These are phyloP conservation scores for Nerophis ophidion DNA, from an alignment of 2,113 vertebrate genomes.

Conservation along the genomic window DNA sequence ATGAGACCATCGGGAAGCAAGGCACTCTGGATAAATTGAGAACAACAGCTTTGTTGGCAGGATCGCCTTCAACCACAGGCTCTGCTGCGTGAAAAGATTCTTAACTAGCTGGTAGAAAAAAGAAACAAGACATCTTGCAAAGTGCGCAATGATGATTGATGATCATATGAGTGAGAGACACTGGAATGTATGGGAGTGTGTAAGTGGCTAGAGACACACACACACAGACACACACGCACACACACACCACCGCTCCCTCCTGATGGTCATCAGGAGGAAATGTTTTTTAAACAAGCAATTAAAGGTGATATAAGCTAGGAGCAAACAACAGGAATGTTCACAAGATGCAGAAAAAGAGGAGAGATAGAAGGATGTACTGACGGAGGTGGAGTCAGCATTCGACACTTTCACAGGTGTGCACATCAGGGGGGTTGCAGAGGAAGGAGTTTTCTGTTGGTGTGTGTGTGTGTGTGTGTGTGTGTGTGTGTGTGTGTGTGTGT, in stretches of 20 bases:
- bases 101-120: conserved; percentile 14
- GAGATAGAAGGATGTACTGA: conserved; percentile 20
- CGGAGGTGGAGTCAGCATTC: conserved; percentile 39
- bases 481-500: conserved; percentile 28
- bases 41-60: conserved; percentile 23
- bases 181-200: conserved; percentile 1
- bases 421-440: conserved; percentile 59
- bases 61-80: conserved; percentile 16
- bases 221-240: neutral
- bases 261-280: conserved; percentile 55
- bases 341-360: conserved; percentile 21
- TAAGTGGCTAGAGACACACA: neutral
- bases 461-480: conserved; percentile 32
- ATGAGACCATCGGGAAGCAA: conserved; percentile 17
- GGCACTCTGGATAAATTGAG: conserved; percentile 1
- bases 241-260: conserved; percentile 32
- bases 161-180: conserved; percentile 18
- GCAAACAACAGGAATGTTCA: conserved; percentile 52
- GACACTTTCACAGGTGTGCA: conserved; percentile 70
- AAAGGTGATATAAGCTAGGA: conserved; percentile 46
- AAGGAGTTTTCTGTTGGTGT: conserved; percentile 39
- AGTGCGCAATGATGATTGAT: conserved; percentile 5
- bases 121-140: conserved; percentile 11
- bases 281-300: conserved; percentile 67
- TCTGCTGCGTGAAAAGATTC: conserved; percentile 2